Percentiles rank a stretch among this genome's conserved stretches.
Conservation (phyloP, 2,888 invertebrate genomes). For the Drosophila percnosoma region DNA sequence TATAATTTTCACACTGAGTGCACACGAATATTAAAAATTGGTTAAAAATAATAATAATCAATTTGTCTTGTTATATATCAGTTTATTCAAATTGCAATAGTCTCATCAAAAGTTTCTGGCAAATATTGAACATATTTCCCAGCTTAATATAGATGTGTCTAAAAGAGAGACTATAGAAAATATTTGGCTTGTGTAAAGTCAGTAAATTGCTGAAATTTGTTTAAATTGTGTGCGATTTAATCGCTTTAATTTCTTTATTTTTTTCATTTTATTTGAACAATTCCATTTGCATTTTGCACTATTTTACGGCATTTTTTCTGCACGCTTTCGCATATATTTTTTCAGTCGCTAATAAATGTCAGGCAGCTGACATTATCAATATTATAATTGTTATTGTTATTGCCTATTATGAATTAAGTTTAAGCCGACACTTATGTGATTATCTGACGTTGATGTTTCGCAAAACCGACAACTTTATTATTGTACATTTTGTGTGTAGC, state of each 20-base stretch:
- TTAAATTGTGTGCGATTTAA: constrained; percentile 49
- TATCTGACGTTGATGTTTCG: constrained; percentile 41
- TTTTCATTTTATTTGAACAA: constrained; percentile 28
- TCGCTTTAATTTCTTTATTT: constrained; percentile 69
- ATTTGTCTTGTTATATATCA: background rate
- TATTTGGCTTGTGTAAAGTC: background rate
- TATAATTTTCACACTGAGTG: background rate
- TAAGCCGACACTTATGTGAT: constrained; percentile 45
- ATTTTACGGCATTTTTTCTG: constrained; percentile 1
- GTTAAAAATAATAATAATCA: background rate
- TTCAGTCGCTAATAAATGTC: constrained; percentile 54
- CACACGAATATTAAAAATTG: background rate
- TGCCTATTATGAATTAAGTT: constrained; percentile 61
- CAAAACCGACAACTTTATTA: constrained; percentile 7
- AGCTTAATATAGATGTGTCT: background rate
- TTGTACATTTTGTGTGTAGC: background rate
- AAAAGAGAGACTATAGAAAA: background rate
- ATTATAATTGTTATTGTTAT: constrained; percentile 42
- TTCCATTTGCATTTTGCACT: constrained; percentile 37
- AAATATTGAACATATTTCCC: background rate
- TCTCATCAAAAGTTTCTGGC: background rate
- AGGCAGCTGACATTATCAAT: constrained; percentile 52
- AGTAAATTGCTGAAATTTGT: constrained; percentile 42
- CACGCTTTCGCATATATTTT: constrained; percentile 54
- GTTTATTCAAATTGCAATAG: background rate